Conservation (phyloP, 1,140 invertebrate genomes). For the Neotoxoptera formosana region DNA sequence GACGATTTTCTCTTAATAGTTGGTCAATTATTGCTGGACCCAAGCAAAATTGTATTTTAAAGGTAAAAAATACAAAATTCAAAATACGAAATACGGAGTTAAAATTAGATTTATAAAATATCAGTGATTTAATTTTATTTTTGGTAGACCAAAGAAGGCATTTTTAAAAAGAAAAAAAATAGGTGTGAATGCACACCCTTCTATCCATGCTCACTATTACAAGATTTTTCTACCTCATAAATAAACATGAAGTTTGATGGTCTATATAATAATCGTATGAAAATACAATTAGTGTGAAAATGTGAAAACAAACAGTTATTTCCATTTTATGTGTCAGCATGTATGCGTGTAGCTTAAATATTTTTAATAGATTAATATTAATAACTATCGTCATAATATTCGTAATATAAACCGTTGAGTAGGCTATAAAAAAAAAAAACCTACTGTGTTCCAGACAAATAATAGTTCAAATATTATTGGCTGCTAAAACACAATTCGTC, state of each 20-base stretch:
- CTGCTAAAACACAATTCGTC: background rate
- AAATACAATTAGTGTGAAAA: background rate
- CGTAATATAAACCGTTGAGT: background rate
- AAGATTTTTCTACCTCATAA: background rate
- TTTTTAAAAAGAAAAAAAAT: background rate
- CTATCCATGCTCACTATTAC: accelerated
- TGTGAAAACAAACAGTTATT: background rate
- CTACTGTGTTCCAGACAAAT: no score
- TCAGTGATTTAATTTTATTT: background rate
- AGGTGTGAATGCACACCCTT: background rate
- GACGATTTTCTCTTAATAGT: background rate
- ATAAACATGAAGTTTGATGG: background rate
- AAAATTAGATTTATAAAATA: background rate
- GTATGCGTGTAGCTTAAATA: background rate
- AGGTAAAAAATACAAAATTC: background rate
- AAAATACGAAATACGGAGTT: background rate
- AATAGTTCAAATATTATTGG: background rate
- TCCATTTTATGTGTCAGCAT: background rate
- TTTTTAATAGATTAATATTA: background rate
- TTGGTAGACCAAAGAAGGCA: no score
- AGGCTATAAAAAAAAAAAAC: background rate
- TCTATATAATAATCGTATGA: background rate
- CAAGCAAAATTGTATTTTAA: background rate
- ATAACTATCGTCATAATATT: background rate
- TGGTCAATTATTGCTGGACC: background rate